These are phyloP conservation scores for Amphimedon queenslandica DNA, from an alignment of 37 sponge, comb jelly and placozoan species.

Conservation along the genomic window DNA sequence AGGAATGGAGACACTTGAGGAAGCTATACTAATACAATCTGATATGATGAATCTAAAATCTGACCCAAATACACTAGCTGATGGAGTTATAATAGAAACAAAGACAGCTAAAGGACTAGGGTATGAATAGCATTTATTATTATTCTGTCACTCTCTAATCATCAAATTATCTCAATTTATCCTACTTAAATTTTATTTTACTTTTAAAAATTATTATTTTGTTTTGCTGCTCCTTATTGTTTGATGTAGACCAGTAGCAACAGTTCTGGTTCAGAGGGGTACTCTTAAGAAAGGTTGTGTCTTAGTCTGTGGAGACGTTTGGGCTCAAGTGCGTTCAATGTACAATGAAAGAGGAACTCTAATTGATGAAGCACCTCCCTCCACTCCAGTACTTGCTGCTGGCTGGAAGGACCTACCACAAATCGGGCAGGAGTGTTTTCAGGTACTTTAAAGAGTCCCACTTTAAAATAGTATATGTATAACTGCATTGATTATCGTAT, in stretches of 20 bases:
- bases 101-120: constrained; percentile 56
- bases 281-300: constrained; percentile 46
- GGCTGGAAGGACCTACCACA: constrained; percentile 74
- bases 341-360: constrained; percentile 20
- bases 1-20: constrained; percentile 54
- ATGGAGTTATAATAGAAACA: constrained; percentile 68
- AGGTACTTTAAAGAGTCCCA: constrained; percentile 32
- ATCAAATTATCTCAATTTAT: not conserved
- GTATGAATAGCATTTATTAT: too few relatives aligned
- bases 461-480: too few relatives aligned
- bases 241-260: constrained; percentile 53
- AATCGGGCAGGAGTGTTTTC: constrained; percentile 60
- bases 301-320: constrained; percentile 51
- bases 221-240: not conserved
- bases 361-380: constrained; percentile 41
- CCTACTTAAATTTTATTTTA: not conserved
- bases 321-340: constrained; percentile 64
- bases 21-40: constrained; percentile 67
- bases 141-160: not conserved
- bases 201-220: too few relatives aligned
- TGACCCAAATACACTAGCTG: constrained; percentile 52
- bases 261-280: constrained; percentile 67
- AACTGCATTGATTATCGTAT: too few relatives aligned
- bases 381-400: constrained; percentile 60
- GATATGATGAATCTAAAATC: constrained; percentile 55